Percentiles rank a stretch among this genome's conserved stretches.
phyloP scores from a whole-genome alignment of 2,113 vertebrate species.

The Sardina pilchardus region DNA sequence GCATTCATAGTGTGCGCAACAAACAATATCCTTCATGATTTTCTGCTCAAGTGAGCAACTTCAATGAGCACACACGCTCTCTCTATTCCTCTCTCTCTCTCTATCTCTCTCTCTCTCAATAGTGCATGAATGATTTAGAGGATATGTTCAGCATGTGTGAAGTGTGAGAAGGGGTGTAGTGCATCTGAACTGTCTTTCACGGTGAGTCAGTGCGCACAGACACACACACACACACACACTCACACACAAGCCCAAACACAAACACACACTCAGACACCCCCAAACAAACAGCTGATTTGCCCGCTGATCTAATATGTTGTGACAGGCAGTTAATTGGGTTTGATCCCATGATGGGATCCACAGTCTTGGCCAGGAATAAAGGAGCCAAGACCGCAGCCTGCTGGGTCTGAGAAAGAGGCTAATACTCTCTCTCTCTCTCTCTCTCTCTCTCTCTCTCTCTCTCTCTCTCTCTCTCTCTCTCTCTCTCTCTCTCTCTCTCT shows the following conservation, averaged over 20 bases:
- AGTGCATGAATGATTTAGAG: constrained; percentile 7
- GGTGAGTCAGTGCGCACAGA: neutral
- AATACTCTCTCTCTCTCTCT: neutral
- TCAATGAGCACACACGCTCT: neutral
- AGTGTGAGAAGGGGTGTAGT: neutral
- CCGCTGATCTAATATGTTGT: neutral
- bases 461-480: too few species aligned
- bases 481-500: too few species aligned
- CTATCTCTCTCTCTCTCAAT: neutral
- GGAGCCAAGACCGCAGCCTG: neutral
- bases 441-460: neutral
- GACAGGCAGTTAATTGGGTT: constrained; percentile 9
- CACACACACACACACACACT: neutral
- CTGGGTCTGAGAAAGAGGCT: neutral
- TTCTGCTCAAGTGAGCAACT: constrained; percentile 5
- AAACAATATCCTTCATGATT: neutral
- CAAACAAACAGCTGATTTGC: neutral
- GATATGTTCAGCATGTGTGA: constrained; percentile 2
- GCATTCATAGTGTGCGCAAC: neutral
- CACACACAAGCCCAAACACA: neutral
- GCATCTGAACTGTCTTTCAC: neutral
- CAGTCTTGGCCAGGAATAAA: neutral
- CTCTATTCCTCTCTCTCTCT: neutral
- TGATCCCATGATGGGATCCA: neutral
- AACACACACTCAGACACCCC: neutral